Percentiles rank a stretch among this genome's conserved stretches.
These are phyloP conservation scores for Hippoglossus stenolepis DNA, from an alignment of 2,113 vertebrate species.

Conservation along the genomic window DNA sequence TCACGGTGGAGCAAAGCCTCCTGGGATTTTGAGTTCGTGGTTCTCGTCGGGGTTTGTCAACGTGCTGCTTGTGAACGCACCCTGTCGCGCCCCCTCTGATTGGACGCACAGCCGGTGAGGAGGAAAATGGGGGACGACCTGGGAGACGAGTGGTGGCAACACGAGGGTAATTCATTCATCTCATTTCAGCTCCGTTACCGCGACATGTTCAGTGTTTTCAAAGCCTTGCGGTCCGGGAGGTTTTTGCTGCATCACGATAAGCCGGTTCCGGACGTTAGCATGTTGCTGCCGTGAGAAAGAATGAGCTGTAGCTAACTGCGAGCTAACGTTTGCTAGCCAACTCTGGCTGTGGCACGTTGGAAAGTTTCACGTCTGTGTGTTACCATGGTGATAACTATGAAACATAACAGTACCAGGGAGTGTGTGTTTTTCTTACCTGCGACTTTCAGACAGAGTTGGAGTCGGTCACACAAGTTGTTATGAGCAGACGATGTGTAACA, in stretches of 20 bases:
- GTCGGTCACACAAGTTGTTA: neutral
- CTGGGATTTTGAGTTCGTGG: neutral
- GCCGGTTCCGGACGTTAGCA: neutral
- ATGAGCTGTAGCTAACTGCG: neutral
- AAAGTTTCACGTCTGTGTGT: neutral
- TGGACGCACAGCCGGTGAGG: neutral
- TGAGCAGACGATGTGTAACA: neutral
- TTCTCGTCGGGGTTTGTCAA: neutral
- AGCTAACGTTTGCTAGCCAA: slow-evolving; percentile 49
- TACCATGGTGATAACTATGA: neutral
- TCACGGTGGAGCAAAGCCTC: too few species aligned
- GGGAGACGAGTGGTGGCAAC: slow-evolving; percentile 77
- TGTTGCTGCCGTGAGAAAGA: neutral
- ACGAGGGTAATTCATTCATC: slow-evolving; percentile 57
- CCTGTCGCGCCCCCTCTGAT: slow-evolving; percentile 17
- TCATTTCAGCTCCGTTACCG: rapidly evolving
- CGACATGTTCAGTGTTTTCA: neutral
- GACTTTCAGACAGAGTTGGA: neutral
- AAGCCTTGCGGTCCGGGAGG: neutral
- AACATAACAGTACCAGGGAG: neutral
- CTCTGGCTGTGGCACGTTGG: neutral
- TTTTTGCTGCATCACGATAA: neutral
- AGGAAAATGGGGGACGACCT: slow-evolving; percentile 78
- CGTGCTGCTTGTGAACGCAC: slow-evolving; percentile 59
- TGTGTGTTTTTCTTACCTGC: neutral